phyloP scores from a whole-genome alignment of 2,113 vertebrate genomes.

The Rhadina sibilatrix region DNA sequence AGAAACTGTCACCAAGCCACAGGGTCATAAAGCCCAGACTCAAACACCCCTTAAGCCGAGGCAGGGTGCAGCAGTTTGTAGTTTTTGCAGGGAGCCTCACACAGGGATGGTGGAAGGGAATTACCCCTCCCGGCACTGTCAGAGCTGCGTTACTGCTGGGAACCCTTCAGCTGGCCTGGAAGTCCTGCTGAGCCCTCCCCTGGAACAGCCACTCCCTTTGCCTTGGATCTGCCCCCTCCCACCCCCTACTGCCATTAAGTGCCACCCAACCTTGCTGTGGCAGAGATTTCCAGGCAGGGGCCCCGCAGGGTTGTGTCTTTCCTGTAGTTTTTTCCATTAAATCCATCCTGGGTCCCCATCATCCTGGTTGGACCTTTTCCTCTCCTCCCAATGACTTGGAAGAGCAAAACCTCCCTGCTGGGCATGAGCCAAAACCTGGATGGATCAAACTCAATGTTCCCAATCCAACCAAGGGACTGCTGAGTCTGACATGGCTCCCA shows the following conservation, averaged over 20 bases:
- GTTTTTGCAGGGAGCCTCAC: neutral
- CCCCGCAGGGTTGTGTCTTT: neutral
- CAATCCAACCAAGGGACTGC: neutral
- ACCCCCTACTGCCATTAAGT: neutral
- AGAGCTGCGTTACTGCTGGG: neutral
- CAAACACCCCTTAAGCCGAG: neutral
- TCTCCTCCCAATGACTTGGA: neutral
- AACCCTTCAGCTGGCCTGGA: neutral
- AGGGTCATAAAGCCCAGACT: neutral
- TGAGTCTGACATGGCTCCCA: neutral
- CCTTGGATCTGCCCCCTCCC: neutral
- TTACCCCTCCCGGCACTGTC: neutral
- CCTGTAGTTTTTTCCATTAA: neutral
- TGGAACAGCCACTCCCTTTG: accelerated
- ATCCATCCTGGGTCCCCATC: neutral
- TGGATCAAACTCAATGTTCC: neutral
- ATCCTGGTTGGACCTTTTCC: neutral
- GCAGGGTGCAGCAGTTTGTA: neutral
- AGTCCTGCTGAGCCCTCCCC: neutral
- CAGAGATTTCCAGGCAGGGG: neutral
- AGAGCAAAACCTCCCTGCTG: neutral
- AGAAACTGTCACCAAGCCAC: neutral
- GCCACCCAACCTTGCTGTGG: neutral
- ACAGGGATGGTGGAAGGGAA: neutral
- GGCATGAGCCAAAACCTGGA: neutral